Base-by-base conservation (phyloP, 2,797 vertebrate species). In the Hyperoplus lanceolatus region DNA sequence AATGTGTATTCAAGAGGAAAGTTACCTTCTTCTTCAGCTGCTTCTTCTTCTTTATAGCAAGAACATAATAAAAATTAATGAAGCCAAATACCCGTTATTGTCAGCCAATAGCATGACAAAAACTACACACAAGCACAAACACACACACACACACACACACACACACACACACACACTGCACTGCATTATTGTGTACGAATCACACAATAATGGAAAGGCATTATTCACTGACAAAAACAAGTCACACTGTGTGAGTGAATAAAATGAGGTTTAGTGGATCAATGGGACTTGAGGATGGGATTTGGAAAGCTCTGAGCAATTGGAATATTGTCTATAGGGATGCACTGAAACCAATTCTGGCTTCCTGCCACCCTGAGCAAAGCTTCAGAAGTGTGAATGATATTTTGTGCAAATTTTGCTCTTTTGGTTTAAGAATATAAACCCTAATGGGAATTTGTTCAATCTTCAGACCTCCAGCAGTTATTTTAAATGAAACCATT, bases 221-320 rank as follows among this genome's bases (percentile, higher is more conserved):
- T 72, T 72, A 71, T 73, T 83, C 82, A 77, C 50, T 73, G 66
- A 87, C 57, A 63, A 63, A 76, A 85, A 74, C 57, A 70, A 75
- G 29, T 66, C 73, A 70, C n/a, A 69, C 73, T 85, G 79, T 90
- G 87, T 84, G 84, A 89, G 78, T 77, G 84, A 85, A 90, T 77
- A 87, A 73, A 92, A 87, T 75, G 87, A 77, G 41, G 75, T 90
- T 93, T 92, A 92, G 79, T 81, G 81, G 89, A 87, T 91, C 89
- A 88, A 85, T 85, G 75, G 63, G 62, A 80, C 76, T 84, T 4
- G 58, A 54, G 57, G 81, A 73, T 58, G 77, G 72, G 77, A 80
- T 88, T 86, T 79, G 87, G 85, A 86, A 77, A 77, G 84, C 70
- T 79, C 60, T 42, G 78, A 79, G 55, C 61, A 3, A 69, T 80